A percentile compares a stretch with the other conserved stretches of the same genome.
Conservation (phyloP, 2,888 invertebrate species). For the Leptopilina syphax region DNA sequence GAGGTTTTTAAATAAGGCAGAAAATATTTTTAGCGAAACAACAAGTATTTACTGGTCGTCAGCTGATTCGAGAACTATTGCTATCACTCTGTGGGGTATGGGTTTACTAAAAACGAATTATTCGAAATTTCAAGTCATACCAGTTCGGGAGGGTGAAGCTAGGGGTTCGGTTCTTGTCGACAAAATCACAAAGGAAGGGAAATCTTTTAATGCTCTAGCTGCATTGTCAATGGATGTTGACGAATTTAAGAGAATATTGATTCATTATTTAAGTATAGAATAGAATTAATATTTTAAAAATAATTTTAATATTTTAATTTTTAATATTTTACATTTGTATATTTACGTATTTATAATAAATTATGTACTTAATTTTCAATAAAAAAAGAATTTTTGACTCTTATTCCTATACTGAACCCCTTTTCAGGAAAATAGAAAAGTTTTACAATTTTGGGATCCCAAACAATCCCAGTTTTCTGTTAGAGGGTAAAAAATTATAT, state of each 20-base stretch:
- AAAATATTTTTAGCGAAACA: slow-evolving; percentile 63
- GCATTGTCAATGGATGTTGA: neutral
- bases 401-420: too few species aligned
- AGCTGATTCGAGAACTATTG: slow-evolving; percentile 62
- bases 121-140: slow-evolving; percentile 53
- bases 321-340: too few species aligned
- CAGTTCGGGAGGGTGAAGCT: slow-evolving; percentile 61
- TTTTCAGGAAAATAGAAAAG: too few species aligned
- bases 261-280: neutral
- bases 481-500: too few species aligned
- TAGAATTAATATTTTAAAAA: too few species aligned
- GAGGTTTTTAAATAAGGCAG: slow-evolving; percentile 78
- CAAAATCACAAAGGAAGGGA: slow-evolving; percentile 47
- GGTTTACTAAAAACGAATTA: slow-evolving; percentile 22
- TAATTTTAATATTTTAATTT: too few species aligned
- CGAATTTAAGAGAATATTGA: neutral
- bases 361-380: too few species aligned
- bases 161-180: slow-evolving; percentile 63
- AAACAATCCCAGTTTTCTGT: too few species aligned
- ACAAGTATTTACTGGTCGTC: slow-evolving; percentile 55
- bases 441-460: too few species aligned
- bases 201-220: slow-evolving; percentile 41
- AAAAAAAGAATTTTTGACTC: too few species aligned
- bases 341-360: too few species aligned
- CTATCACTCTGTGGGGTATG: slow-evolving; percentile 61